Evolutionary conservation across 2,888 invertebrate genomes (phyloP), one percentile per base, ranked within the genome.

Genomic region (Parelbella ahira): DNA sequence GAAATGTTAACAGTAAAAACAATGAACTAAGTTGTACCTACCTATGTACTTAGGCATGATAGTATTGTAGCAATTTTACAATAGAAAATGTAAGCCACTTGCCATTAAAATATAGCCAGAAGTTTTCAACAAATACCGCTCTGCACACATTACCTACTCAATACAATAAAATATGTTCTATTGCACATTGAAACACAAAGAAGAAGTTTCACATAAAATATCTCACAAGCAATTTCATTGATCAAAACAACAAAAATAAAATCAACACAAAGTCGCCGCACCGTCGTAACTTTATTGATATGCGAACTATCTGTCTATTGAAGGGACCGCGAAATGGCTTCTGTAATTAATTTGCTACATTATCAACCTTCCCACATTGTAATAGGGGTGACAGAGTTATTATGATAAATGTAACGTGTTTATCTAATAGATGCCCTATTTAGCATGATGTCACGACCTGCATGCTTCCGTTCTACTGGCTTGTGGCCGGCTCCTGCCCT

Each of bases 381-480:
- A 4, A 42, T 34, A 42, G 12, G 9, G 27, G 13, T 21, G 10
- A 13, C 13, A 3, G 4, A 21, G 12, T 9, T 7, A 23, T 1
- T 0, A 2, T 10, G 20, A 32, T 19, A 20, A 20, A 2, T 33
- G 6, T 12, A 30, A 10, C 10, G n/a, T 12, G 13, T 28, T 47
- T 50, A 52, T 50, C 50, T 34, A 37, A 24, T 43, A 36, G 21
- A 29, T 50, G 58, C 30, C 54, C 60, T 53, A 62, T 51, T 58
- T 60, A 50, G 47, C 44, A 47, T 41, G 46, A 30, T 53, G 54
- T 53, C 63, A 53, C 53, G 56, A 58, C 58, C 54, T 48, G 53
- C 47, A 53, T 52, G 58, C 58, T 77, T 82, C 82, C 82, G 80
- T 70, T 80, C 79, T 51, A 78, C 49, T 80, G 69, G 77, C 76